Base-by-base conservation (phyloP, 2,888 invertebrate species). In the Icerya purchasi region DNA sequence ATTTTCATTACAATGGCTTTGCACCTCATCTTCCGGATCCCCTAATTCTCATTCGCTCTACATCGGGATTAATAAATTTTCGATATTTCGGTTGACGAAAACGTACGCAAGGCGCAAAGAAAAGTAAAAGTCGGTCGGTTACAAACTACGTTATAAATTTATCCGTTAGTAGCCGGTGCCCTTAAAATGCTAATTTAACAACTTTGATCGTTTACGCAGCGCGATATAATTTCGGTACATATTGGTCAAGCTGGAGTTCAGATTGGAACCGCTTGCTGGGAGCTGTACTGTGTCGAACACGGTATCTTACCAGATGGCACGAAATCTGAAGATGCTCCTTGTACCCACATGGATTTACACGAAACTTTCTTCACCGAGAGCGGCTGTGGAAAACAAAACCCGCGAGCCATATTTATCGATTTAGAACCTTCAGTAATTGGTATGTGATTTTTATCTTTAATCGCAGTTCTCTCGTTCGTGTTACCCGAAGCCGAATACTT, bases 371-470 rank as follows among this genome's bases (percentile, higher is more conserved):
- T 68, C 66, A 66, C 66, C 50, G 78, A 79, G 68, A 79, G 78
- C 23, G 76, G 75, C 55, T 72, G 76, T 22, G 78, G 78, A 25
- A 79, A 79, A 65, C 78, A 79, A 66, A 78, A 78, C 0, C 78
- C 78, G 3, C 68, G 78, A 59, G 75, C 72, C 5, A 74, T 78
- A 18, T 78, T 78, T 68, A 77, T 79, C n/a, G 79, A 80, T 66
- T 69, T 80, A 61, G 79, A 79, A 68, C 79, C 79, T 19, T 78
- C 78, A 59, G 79, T 79, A 22, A 76, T 79, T 19, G 77, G 75
- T 75, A 64, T 66, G 72, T 53, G 19, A 21, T 19, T 14, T 19
- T 49, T 2, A n/a, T 14, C n/a, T n/a, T n/a, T n/a, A n/a, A n/a
- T n/a, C n/a, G n/a, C n/a, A n/a, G n/a, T n/a, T n/a, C n/a, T n/a